phyloP scores from a whole-genome alignment of 37 sponge, comb jelly and placozoan genomes.

The Diacarnus erythraeanus region DNA sequence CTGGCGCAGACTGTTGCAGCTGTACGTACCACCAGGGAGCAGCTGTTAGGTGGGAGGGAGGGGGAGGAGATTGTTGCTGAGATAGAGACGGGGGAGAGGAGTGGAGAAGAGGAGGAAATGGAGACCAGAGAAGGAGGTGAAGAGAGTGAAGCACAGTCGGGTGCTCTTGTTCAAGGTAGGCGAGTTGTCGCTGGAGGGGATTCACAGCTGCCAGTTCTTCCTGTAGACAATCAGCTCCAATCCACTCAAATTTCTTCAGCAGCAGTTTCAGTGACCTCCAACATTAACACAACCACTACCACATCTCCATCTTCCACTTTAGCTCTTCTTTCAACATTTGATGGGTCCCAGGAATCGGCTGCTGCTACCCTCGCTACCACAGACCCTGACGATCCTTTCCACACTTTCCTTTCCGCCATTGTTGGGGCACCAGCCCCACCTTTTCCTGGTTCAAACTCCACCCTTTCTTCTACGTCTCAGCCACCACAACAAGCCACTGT shows the following conservation, averaged over 20 bases:
- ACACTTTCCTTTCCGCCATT: conserved; percentile 82
- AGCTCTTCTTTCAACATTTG: conserved; percentile 33
- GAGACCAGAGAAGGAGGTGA: background rate
- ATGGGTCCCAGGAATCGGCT: conserved; percentile 76
- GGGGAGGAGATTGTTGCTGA: background rate
- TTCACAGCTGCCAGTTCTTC: background rate
- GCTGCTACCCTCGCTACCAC: conserved; percentile 43
- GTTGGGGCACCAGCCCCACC: conserved; percentile 75
- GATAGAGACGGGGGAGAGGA: background rate
- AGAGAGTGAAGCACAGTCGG: background rate
- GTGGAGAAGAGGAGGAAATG: background rate
- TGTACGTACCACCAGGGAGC: conserved; percentile 40
- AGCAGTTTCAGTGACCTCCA: background rate
- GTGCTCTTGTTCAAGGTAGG: background rate
- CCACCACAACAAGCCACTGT: background rate
- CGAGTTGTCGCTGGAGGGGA: background rate
- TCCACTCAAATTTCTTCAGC: background rate
- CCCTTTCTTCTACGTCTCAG: background rate
- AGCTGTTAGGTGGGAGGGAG: background rate
- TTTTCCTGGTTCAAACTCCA: conserved; percentile 14
- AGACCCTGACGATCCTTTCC: conserved; percentile 65
- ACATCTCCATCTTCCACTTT: background rate
- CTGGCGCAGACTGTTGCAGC: conserved; percentile 60
- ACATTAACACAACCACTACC: background rate
- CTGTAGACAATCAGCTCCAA: background rate